Evolutionary conservation across 1,140 invertebrate genomes (phyloP).

Genomic region (Adoxophyes honmai): DNA sequence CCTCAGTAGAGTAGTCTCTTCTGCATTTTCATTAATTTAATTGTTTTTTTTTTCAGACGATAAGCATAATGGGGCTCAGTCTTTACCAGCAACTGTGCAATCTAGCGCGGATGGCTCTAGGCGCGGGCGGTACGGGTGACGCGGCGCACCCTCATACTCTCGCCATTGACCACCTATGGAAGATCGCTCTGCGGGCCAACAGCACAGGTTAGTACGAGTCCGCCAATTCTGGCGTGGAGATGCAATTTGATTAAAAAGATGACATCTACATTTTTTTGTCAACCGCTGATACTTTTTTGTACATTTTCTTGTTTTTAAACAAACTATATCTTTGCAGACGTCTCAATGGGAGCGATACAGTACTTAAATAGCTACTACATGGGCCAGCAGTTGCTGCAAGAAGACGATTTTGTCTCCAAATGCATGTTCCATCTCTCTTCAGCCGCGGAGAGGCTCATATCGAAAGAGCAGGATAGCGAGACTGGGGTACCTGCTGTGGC

Average conservation of each 20-base stretch:
- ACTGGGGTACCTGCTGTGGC: constrained; percentile 19
- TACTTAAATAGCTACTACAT: constrained; percentile 96
- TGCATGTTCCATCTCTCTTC: constrained; percentile 94
- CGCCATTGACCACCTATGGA: constrained; percentile 96
- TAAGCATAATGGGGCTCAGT: constrained; percentile 93
- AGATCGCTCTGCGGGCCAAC: constrained; percentile 91
- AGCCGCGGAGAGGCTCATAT: constrained; percentile 85
- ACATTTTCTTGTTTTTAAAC: neutral
- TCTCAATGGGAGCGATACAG: constrained; percentile 95
- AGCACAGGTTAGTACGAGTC: constrained; percentile 81
- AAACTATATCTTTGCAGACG: constrained; percentile 78
- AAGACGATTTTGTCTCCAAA: constrained; percentile 93
- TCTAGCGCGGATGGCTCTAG: constrained; percentile 85
- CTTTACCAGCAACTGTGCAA: constrained; percentile 94
- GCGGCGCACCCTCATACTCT: constrained; percentile 80
- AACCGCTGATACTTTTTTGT: neutral
- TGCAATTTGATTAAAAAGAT: too few species aligned
- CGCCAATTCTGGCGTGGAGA: neutral
- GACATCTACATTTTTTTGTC: neutral
- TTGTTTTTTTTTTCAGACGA: constrained; percentile 72
- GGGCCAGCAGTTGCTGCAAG: constrained; percentile 91
- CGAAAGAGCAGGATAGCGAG: constrained; percentile 54
- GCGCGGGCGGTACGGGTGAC: constrained; percentile 74
- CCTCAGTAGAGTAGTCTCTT: too few species aligned
- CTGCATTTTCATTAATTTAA: constrained; percentile 2